Base-by-base conservation (phyloP, 2,888 invertebrate genomes). In the Cetonia aurata region DNA sequence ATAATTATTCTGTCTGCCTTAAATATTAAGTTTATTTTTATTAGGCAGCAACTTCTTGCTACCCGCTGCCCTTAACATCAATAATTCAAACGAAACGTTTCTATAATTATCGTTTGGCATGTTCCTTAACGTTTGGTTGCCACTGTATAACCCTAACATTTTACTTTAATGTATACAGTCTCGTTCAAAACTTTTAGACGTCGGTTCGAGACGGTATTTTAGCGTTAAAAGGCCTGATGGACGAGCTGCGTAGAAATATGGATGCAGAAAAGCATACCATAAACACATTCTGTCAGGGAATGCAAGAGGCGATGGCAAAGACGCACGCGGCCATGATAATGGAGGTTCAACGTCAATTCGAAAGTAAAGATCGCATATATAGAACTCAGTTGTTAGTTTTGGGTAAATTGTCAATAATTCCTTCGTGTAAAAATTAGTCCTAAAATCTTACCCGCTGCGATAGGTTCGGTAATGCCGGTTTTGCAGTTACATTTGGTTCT, bases 401-500 rank as follows among this genome's bases (percentile, higher is more conserved):
- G 72, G 83, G 83, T 82, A 3, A 66, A 9, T n/a, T 15, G 17
- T 50, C 6, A 37, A 46, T 6, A 48, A 46, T 13, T 41, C 17
- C 6, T 53, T 12, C 12, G 31, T 37, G n/a, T 19, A 37, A 10
- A 12, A 48, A 15, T 0, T 12, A 46, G 8, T 33, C 25, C 9
- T 17, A 46, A 48, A 13, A 12, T 13, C 12, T 48, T 50, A 8
- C 17, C 10, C 52, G 56, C 17, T 67, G 67, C 79, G 72, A 79
- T 89, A 77, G 89, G 89, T 37, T 88, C 89, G 50, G 89, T 91
- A 9, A 85, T 91, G 80, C 91, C 91, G 1, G 90, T 91, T 17
- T 86, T 93, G 25, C 91, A 91, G 78, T 87, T 91, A 72, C 92
- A 92, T 78, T 85, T 92, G 33, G 88, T 92, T 77, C 85, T 92